Evolutionary conservation across 2,888 invertebrate genomes (phyloP).

Genomic region (Brachyptera risi): DNA sequence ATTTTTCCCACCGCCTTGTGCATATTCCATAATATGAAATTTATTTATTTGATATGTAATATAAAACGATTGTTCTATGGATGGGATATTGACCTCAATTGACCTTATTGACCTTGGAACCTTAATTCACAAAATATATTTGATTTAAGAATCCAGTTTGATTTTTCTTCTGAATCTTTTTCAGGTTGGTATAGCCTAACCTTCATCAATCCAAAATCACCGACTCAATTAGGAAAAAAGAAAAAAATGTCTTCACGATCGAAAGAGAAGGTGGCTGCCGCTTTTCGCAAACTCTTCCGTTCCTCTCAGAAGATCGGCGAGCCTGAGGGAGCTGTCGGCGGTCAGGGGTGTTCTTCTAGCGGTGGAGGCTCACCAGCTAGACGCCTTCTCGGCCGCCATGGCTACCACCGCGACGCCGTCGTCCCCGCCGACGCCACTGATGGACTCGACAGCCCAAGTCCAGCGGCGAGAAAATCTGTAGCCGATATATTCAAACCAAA

Average conservation of each 20-base stretch:
- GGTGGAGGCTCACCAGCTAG: slow-evolving; percentile 56
- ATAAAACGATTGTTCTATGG: no score
- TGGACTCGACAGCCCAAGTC: slow-evolving; percentile 20
- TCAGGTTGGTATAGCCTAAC: no score
- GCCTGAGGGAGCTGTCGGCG: slow-evolving; percentile 28
- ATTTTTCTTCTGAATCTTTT: no score
- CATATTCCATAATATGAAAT: no score
- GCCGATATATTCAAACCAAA: slow-evolving; percentile 38
- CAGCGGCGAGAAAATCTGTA: slow-evolving; percentile 45
- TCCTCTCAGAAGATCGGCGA: slow-evolving; percentile 59
- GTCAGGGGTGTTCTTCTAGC: slow-evolving; percentile 31
- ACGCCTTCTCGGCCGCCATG: slow-evolving; percentile 46
- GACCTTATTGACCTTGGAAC: no score
- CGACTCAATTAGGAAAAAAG: no score
- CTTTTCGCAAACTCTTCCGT: slow-evolving; percentile 72
- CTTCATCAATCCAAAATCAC: no score
- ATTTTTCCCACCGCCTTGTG: no score
- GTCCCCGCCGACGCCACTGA: slow-evolving; percentile 15
- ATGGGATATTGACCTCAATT: no score
- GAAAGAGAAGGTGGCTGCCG: slow-evolving; percentile 76
- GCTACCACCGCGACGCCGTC: slow-evolving; percentile 36
- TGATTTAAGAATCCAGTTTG: no score
- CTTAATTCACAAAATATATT: no score
- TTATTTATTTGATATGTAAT: no score
- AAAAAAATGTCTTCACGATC: slow-evolving; percentile 55